Evolutionary conservation across 2,113 vertebrate genomes (phyloP), one percentile per base, ranked within the genome.

Genomic region (Myiozetetes cayanensis): DNA sequence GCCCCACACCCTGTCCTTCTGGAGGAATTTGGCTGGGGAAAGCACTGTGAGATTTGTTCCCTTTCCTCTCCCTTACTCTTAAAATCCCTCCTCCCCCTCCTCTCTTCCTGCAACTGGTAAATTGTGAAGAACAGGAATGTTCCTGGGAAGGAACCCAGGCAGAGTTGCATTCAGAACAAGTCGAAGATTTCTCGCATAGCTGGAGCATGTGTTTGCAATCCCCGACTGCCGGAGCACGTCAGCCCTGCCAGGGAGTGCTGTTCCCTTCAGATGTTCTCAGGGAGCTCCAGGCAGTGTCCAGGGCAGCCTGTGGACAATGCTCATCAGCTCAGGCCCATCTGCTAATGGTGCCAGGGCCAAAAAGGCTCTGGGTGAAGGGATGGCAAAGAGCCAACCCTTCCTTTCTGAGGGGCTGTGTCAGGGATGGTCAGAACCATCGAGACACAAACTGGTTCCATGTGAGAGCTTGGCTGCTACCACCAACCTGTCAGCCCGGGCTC

Each of bases 201-300:
- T 96, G 86, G 92, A 95, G 94, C 96, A 97, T 96, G 94, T 97
- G 96, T 96, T 97, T 95, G 96, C 93, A 96, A 96, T 96, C 95
- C 90, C 85, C 88, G 44, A 31, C 4, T 89, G 93, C 85, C 0
- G 10, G 91, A 76, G 76, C 92, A 82, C 9, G 0, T 65, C 68
- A 95, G 76, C 76, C 37, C 85, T 96, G 93, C 96, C 95, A 96
- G 91, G 3, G 37, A 85, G 25, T 89, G 86, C 85, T 91, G 85
- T 37, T 97, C 88, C 71, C 70, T 89, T 96, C 94, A 90, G 85
- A 95, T 92, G 86, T 90, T 90, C 94, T 94, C 83, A 49, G 63
- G 86, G 82, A 90, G 88, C 82, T 88, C 62, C 4, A 93, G 84
- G 91, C 88, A 89, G 72, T 19, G 87, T 75, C 91, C 79, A 85